Percentiles rank a stretch among this genome's conserved stretches.
These are phyloP conservation scores for Heterochromis multidens DNA, from an alignment of 2,113 vertebrate genomes.

Conservation along the genomic window DNA sequence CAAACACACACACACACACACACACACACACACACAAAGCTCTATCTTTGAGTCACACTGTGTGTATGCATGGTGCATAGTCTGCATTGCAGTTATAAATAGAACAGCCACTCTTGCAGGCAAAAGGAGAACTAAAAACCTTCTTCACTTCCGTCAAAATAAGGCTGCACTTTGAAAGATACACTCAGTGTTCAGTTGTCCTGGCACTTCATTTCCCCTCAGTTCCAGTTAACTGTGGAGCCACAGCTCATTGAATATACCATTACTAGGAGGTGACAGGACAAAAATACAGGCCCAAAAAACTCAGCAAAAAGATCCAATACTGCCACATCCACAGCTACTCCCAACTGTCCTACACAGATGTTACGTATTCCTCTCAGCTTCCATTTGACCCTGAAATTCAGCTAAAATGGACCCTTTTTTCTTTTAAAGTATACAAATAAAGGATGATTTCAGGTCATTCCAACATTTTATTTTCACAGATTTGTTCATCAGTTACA, in stretches of 20 bases:
- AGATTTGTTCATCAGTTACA: neutral
- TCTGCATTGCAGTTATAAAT: neutral
- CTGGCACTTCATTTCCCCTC: neutral
- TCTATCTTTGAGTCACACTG: fast-evolving
- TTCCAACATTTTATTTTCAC: neutral
- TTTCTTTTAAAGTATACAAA: too few relatives aligned
- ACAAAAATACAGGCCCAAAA: neutral
- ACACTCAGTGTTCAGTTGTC: neutral
- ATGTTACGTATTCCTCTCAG: neutral
- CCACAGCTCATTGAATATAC: neutral
- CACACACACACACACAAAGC: neutral
- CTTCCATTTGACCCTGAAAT: neutral
- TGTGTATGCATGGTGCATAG: neutral
- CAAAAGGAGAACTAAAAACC: conserved; percentile 10
- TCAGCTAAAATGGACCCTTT: too few relatives aligned
- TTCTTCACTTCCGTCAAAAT: neutral
- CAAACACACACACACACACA: neutral
- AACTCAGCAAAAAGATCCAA: neutral
- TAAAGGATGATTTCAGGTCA: neutral
- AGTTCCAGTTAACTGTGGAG: neutral
- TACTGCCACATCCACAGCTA: neutral
- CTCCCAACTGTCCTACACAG: too few relatives aligned
- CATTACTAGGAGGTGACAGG: neutral
- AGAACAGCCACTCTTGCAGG: neutral
- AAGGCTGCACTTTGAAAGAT: neutral